phyloP scores from a whole-genome alignment of 2,888 invertebrate species.

The Octonoba sinensis region DNA sequence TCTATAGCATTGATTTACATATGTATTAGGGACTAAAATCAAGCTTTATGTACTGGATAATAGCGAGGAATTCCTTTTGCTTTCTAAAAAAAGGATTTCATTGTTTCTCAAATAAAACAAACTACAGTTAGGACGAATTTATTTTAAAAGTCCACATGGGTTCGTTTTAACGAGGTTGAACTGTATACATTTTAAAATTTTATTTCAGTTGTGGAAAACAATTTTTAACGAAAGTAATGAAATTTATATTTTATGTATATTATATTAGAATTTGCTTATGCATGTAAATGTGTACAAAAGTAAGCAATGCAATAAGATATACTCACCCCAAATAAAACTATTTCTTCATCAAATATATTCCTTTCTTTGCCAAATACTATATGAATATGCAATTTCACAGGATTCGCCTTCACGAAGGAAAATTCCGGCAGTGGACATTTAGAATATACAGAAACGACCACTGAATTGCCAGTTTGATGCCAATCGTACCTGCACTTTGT shows the following conservation, averaged over 20 bases:
- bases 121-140: too few species aligned
- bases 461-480: slow-evolving; percentile 90
- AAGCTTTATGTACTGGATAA: too few species aligned
- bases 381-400: slow-evolving; percentile 82
- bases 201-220: too few species aligned
- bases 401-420: slow-evolving; percentile 85
- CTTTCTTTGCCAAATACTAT: slow-evolving; percentile 82
- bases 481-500: slow-evolving; percentile 87
- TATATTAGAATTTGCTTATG: not conserved
- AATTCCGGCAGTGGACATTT: slow-evolving; percentile 87
- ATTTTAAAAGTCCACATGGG: too few species aligned
- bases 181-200: too few species aligned
- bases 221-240: not conserved
- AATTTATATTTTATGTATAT: not conserved
- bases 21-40: too few species aligned
- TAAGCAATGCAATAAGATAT: not conserved
- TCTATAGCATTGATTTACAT: too few species aligned
- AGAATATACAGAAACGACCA: slow-evolving; percentile 90
- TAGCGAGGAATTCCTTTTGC: too few species aligned
- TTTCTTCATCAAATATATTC: slow-evolving; percentile 81
- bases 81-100: too few species aligned
- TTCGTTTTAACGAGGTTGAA: too few species aligned
- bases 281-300: too few species aligned
- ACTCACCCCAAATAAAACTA: slow-evolving; percentile 86
- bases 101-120: too few species aligned